Percentiles rank a stretch among this genome's conserved stretches.
Evolutionary conservation across 37 sponge, comb jelly and placozoan species (phyloP).

Genomic region (Aplysina aerophoba): DNA sequence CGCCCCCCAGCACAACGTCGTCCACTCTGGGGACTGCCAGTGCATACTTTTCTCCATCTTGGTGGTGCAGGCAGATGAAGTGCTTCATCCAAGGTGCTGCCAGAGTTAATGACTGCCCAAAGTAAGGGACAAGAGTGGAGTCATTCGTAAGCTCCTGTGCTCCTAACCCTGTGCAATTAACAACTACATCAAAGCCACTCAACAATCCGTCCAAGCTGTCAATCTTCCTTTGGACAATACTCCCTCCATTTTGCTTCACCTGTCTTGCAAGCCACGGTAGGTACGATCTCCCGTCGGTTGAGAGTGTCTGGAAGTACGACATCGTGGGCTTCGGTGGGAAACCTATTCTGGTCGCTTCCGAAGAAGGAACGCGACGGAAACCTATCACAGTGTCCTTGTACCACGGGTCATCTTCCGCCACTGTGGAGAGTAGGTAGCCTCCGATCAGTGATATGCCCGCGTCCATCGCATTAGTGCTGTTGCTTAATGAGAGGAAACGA

Average conservation of each 20-base stretch:
- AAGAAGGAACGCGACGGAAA: neutral
- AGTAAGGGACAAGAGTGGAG: neutral
- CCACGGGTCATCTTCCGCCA: neutral
- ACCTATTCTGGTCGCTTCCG: neutral
- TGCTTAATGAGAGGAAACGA: neutral
- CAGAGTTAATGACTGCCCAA: conserved; percentile 24
- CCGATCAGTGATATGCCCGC: neutral
- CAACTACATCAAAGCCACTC: conserved; percentile 24
- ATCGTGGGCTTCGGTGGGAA: neutral
- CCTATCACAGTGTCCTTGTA: neutral
- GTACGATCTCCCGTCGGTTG: neutral
- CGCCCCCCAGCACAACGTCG: conserved; percentile 31
- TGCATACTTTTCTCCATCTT: neutral
- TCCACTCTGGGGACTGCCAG: neutral
- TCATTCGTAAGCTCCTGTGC: conserved; percentile 26
- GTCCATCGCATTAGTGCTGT: neutral
- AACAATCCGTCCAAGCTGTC: neutral
- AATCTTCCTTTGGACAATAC: neutral
- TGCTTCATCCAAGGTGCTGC: conserved; percentile 47
- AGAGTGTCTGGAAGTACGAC: conserved; percentile 16
- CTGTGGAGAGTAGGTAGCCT: neutral
- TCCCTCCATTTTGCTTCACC: neutral
- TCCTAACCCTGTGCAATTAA: conserved; percentile 49
- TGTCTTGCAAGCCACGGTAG: conserved; percentile 4
- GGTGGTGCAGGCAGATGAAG: neutral